phyloP scores from a whole-genome alignment of 2,113 vertebrate species.

The Chlorocebus sabaeus region DNA sequence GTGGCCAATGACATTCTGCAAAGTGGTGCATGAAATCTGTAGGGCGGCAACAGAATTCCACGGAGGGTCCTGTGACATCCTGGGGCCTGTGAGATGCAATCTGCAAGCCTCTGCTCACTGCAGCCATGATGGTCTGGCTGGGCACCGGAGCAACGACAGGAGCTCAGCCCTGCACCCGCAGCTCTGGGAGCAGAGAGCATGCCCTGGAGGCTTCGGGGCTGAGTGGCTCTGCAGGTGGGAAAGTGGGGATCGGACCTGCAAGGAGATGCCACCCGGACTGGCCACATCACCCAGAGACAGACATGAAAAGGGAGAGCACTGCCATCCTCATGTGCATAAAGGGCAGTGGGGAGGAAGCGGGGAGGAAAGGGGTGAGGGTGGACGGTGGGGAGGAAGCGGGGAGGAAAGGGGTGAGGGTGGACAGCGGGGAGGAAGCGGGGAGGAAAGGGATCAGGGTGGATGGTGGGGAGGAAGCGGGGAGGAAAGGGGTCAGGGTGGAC shows the following conservation, averaged over 20 bases:
- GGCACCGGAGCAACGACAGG: not conserved
- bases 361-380: too few species aligned
- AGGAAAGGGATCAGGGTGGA: too few species aligned
- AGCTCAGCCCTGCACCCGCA: fast-evolving
- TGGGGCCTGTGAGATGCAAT: not conserved
- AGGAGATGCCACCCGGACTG: not conserved
- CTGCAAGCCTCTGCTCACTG: not conserved
- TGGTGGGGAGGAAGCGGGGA: fast-evolving
- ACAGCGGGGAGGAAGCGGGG: fast-evolving
- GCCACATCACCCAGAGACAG: not conserved
- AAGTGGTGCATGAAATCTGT: too few species aligned
- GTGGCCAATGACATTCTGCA: too few species aligned
- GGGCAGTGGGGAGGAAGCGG: not conserved
- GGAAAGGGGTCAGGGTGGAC: too few species aligned
- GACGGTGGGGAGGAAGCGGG: too few species aligned
- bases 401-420: not conserved
- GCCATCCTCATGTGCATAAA: fast-evolving
- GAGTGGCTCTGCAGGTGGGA: not conserved
- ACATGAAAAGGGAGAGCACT: not conserved
- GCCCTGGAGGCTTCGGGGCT: fast-evolving
- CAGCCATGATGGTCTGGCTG: not conserved
- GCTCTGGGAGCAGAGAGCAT: not conserved
- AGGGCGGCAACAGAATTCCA: too few species aligned
- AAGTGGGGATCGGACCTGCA: not conserved
- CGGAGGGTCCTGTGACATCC: not conserved